Percentiles rank a stretch among this genome's conserved stretches.
These are phyloP conservation scores for Ranitomeya variabilis DNA, from an alignment of 2,113 vertebrate genomes.

Conservation along the genomic window DNA sequence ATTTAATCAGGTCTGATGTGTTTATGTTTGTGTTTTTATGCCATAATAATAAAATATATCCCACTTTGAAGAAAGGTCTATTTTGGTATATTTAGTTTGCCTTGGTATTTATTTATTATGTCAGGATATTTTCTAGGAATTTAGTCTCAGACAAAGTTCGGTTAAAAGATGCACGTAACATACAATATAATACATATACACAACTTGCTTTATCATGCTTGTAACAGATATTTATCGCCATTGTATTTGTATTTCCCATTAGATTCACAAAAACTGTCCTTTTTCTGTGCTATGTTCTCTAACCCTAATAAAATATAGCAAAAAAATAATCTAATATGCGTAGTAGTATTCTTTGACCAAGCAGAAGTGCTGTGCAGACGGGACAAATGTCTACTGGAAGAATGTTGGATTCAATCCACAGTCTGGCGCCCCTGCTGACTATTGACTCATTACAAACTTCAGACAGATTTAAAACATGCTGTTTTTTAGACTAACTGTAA, in stretches of 20 bases:
- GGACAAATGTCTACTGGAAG: constrained; percentile 13
- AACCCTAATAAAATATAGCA: background rate
- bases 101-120: too few species aligned
- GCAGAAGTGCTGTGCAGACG: background rate
- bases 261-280: background rate
- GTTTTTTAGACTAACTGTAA: constrained; percentile 14
- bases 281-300: background rate
- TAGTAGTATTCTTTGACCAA: background rate
- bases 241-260: background rate
- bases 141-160: background rate
- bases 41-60: too few species aligned
- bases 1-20: too few species aligned
- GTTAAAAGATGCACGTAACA: too few species aligned
- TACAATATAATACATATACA: background rate
- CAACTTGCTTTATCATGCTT: background rate
- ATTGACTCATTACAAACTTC: constrained; percentile 20
- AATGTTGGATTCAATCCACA: constrained; percentile 5
- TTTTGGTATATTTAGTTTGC: too few species aligned
- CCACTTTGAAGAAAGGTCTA: too few species aligned
- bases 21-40: too few species aligned
- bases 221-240: background rate
- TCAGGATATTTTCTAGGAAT: background rate
- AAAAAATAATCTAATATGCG: background rate
- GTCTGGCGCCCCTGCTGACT: constrained; percentile 5
- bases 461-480: constrained; percentile 17